Conservation (phyloP, 2,888 invertebrate species). For the Papilio demoleus region DNA sequence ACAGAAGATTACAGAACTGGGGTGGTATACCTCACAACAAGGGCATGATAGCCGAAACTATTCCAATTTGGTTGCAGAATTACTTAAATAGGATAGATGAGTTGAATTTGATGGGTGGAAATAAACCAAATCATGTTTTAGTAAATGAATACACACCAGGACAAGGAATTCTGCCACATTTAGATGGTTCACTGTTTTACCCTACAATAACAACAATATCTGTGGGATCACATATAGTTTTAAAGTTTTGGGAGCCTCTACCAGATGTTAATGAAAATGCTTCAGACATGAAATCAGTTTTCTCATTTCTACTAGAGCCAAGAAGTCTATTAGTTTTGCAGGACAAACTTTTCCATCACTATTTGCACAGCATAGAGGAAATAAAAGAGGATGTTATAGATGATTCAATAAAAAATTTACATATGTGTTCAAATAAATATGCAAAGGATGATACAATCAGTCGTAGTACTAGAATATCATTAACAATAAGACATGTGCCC, state of each 20-base stretch:
- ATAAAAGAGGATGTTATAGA: slow-evolving; percentile 85
- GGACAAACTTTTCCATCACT: slow-evolving; percentile 91
- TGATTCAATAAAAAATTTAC: slow-evolving; percentile 85
- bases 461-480: slow-evolving; percentile 90
- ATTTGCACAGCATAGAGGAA: slow-evolving; percentile 94
- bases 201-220: slow-evolving; percentile 97
- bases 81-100: slow-evolving; percentile 88
- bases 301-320: slow-evolving; percentile 92
- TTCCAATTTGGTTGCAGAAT: slow-evolving; percentile 92
- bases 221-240: slow-evolving; percentile 94
- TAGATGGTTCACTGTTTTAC: slow-evolving; percentile 96
- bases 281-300: slow-evolving; percentile 70
- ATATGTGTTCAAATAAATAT: slow-evolving; percentile 83
- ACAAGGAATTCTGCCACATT: slow-evolving; percentile 98
- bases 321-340: slow-evolving; percentile 94
- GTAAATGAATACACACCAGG: slow-evolving; percentile 97
- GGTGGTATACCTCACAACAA: slow-evolving; percentile 96
- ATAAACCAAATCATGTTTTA: slow-evolving; percentile 94
- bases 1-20: slow-evolving; percentile 98
- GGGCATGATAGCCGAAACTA: slow-evolving; percentile 91
- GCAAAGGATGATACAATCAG: slow-evolving; percentile 80
- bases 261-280: slow-evolving; percentile 59
- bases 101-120: slow-evolving; percentile 87
- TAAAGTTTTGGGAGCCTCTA: slow-evolving; percentile 89
- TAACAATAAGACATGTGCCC: slow-evolving; percentile 97